Conservation (phyloP, 2,797 vertebrate species). For the Peromyscus aztecus region DNA sequence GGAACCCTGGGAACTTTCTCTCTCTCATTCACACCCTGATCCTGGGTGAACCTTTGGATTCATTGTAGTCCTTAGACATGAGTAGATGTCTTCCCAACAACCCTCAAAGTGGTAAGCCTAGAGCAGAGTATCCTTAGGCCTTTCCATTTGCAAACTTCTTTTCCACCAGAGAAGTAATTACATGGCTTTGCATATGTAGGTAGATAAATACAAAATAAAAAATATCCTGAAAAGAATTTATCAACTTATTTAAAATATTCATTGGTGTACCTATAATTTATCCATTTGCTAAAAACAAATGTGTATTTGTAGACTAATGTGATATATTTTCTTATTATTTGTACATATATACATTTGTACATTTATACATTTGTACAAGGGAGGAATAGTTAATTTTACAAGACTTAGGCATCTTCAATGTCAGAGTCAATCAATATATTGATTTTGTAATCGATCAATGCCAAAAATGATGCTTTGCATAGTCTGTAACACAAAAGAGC, state of each 20-base stretch:
- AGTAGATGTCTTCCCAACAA: no score
- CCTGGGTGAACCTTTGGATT: no score
- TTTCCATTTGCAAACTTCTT: neutral
- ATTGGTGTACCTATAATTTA: neutral
- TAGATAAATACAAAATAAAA: neutral
- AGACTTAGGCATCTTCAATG: neutral
- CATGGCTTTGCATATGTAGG: neutral
- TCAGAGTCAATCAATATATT: neutral
- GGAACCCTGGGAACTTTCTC: neutral
- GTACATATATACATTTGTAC: neutral
- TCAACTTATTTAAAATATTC: neutral
- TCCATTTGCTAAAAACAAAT: neutral
- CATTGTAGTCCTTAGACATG: no score
- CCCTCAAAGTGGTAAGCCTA: neutral
- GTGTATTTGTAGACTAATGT: neutral
- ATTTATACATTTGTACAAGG: no score
- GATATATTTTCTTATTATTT: neutral
- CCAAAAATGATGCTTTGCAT: neutral
- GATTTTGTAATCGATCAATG: neutral
- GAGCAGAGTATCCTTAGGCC: neutral
- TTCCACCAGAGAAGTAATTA: neutral
- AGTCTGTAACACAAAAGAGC: neutral
- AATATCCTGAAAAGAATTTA: neutral
- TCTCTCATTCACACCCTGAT: neutral
- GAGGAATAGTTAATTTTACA: neutral